Evolutionary conservation across 2,888 invertebrate species (phyloP).

Genomic region (Oligia fasciuncula): DNA sequence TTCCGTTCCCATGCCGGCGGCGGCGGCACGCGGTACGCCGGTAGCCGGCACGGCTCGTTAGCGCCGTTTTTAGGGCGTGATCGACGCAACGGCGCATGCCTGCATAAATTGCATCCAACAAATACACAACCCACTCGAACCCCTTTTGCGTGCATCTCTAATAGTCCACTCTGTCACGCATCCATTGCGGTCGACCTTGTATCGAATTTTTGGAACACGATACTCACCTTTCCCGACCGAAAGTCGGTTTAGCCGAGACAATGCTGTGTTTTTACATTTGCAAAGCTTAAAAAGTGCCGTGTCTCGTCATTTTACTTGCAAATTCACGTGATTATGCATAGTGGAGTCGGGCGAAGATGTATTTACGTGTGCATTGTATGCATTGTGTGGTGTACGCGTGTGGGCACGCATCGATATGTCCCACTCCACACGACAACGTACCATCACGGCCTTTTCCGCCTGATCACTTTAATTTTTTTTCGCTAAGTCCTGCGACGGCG

Average conservation of each 20-base stretch:
- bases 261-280: conserved; percentile 83
- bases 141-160: conserved; percentile 68
- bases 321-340: conserved; percentile 87
- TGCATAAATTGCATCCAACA: conserved; percentile 85
- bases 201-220: conserved; percentile 76
- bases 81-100: conserved; percentile 86
- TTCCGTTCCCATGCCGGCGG: conserved; percentile 83
- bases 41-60: conserved; percentile 82
- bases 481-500: too few species aligned
- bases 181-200: conserved; percentile 78
- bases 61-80: conserved; percentile 88
- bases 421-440: conserved; percentile 59
- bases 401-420: conserved; percentile 81
- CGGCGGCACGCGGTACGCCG: conserved; percentile 64
- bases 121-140: conserved; percentile 75
- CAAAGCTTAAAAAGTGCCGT: conserved; percentile 85
- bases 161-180: conserved; percentile 63
- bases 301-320: conserved; percentile 87
- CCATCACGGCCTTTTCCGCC: too few species aligned
- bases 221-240: conserved; percentile 64
- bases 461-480: too few species aligned
- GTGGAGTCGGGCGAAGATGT: conserved; percentile 83
- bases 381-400: conserved; percentile 80
- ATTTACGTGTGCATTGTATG: conserved; percentile 86
- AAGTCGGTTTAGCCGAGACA: conserved; percentile 76